These are phyloP conservation scores for Nycticorax nycticorax DNA, from an alignment of 2,113 vertebrate species.

Conservation along the genomic window DNA sequence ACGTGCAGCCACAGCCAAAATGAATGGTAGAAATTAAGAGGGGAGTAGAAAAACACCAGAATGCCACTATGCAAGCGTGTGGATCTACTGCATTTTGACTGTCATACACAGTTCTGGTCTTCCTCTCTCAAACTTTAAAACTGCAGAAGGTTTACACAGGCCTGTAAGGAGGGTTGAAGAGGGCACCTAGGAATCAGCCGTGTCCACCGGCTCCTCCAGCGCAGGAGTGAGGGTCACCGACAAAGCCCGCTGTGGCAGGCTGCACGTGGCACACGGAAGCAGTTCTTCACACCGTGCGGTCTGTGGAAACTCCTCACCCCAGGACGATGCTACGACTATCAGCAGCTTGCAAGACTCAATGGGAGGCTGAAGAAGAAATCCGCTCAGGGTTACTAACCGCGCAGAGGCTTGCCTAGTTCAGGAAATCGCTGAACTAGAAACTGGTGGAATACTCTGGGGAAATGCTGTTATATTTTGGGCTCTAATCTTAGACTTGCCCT, in stretches of 20 bases:
- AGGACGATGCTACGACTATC: background rate
- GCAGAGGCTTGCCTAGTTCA: background rate
- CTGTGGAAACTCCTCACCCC: background rate
- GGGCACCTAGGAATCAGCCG: background rate
- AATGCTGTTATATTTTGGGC: background rate
- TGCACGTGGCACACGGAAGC: fast-evolving
- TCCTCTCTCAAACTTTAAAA: background rate
- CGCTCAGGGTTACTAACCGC: background rate
- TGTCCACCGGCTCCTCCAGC: background rate
- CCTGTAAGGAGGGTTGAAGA: background rate
- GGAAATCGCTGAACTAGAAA: background rate
- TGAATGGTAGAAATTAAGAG: background rate
- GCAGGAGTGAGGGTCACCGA: background rate
- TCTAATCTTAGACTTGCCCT: constrained; percentile 3
- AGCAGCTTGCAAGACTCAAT: background rate
- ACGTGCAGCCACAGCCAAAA: background rate
- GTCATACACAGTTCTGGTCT: background rate
- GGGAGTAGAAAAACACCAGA: background rate
- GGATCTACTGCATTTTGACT: background rate
- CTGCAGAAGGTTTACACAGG: background rate
- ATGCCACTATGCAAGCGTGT: background rate
- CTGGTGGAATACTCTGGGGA: background rate
- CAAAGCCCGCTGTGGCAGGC: background rate
- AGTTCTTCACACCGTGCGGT: fast-evolving
- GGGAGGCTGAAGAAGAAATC: background rate